Evolutionary conservation across 2,113 vertebrate genomes (phyloP), one percentile per base, ranked within the genome.

Genomic region (Artemisiospiza belli): DNA sequence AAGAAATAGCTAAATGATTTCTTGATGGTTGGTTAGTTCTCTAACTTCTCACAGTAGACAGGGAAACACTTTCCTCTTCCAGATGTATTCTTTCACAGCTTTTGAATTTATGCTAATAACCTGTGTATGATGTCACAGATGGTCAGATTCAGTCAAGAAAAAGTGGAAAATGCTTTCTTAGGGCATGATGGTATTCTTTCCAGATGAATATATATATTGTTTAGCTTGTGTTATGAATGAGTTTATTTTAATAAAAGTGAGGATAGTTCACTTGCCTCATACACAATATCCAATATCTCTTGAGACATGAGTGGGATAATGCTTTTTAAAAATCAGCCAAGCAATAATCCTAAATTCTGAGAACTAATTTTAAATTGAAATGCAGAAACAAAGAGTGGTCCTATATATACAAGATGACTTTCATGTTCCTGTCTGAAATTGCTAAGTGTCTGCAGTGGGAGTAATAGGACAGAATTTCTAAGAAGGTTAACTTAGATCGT

Each of bases 361-460:
- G 41, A 91, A 83, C n/a, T 59, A 85, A 92, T 94, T 95, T 91
- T 87, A 70, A 94, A 49, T 43, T 74, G 54, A 89, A 89, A 94
- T 89, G 33, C 47, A 72, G 82, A 83, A 94, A 59, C 54, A 78
- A 73, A 63, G 72, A 66, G 43, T 59, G 22, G 31, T 62, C 46
- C 79, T 89, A 35, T 74, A 37, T 77, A 76, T 55, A 69, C 31
- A 70, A 84, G 46, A 64, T 64, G 12, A 57, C 52, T 88, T 94
- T 72, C 37, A 43, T 95, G 67, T 83, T 77, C 25, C 41, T 57
- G 9, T 62, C 67, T 90, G 74, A 77, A 95, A 83, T 83, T 67
- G 39, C 54, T 47, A 54, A 87, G 30, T 44, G 21, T 93, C 81
- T 78, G 75, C 46, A 86, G 49, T 54, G 51, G 68, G 61, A 90